Conservation (phyloP, 2,113 vertebrate species). For the Odontesthes bonariensis region DNA sequence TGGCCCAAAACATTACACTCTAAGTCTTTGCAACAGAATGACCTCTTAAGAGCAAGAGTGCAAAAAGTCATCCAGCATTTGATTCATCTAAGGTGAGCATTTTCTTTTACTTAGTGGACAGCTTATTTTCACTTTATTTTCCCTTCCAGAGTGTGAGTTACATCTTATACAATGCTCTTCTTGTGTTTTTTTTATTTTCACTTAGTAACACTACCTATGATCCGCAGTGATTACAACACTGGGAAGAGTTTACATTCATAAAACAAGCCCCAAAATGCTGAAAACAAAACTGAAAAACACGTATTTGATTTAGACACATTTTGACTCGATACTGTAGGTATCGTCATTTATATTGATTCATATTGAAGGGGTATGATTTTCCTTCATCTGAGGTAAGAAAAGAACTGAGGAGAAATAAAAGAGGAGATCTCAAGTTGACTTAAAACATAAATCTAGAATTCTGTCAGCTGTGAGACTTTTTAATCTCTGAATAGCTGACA, state of each 20-base stretch:
- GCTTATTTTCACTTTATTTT: background rate
- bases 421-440: background rate
- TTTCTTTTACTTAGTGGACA: background rate
- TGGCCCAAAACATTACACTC: slow-evolving; percentile 8
- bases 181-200: background rate
- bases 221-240: no score
- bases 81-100: background rate
- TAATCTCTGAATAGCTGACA: background rate
- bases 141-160: no score
- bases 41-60: slow-evolving; percentile 21
- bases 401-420: background rate
- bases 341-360: background rate
- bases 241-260: background rate
- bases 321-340: background rate
- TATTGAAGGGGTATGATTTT: background rate
- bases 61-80: background rate
- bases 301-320: background rate
- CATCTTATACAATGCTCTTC: no score
- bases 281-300: background rate
- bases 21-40: background rate
- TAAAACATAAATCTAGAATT: background rate
- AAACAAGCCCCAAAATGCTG: background rate
- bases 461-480: background rate
- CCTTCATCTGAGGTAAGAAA: background rate
- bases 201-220: no score